Evolutionary conservation across 2,113 vertebrate species (phyloP).

Genomic region (Asarcornis scutulata): DNA sequence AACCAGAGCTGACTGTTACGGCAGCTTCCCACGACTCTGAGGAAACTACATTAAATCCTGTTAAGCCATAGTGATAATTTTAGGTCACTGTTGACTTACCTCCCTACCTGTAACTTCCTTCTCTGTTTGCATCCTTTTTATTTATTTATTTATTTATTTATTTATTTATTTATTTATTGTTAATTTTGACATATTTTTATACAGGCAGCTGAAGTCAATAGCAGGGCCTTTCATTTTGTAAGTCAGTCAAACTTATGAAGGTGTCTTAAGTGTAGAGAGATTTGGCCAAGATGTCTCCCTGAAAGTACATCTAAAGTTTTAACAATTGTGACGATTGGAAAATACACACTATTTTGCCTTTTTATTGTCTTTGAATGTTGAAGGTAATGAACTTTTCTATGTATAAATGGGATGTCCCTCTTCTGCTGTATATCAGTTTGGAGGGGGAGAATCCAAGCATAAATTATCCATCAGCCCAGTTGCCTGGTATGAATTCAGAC

Average conservation of each 20-base stretch:
- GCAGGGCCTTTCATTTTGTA: not conserved
- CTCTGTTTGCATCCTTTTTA: not conserved
- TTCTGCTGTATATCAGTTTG: not conserved
- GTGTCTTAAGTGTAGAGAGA: not conserved
- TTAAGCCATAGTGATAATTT: not conserved
- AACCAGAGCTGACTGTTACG: not conserved
- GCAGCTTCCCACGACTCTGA: not conserved
- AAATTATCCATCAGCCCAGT: conserved; percentile 38
- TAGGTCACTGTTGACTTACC: not conserved
- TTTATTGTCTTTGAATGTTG: not conserved
- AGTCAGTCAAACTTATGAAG: not conserved
- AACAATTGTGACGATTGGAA: not conserved
- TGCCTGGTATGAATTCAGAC: conserved; percentile 57
- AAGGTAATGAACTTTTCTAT: not conserved
- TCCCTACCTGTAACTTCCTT: not conserved
- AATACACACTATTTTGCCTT: not conserved
- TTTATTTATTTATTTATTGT: not conserved
- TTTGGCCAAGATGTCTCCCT: not conserved
- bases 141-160: too few species aligned
- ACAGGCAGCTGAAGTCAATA: not conserved
- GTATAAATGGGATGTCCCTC: not conserved
- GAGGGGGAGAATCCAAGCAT: not conserved
- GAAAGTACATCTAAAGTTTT: not conserved
- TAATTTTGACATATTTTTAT: too few species aligned
- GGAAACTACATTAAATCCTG: not conserved